Percentiles rank a stretch among this genome's conserved stretches.
phyloP scores from a whole-genome alignment of 2,888 invertebrate species.

The Amphipyra berbera region DNA sequence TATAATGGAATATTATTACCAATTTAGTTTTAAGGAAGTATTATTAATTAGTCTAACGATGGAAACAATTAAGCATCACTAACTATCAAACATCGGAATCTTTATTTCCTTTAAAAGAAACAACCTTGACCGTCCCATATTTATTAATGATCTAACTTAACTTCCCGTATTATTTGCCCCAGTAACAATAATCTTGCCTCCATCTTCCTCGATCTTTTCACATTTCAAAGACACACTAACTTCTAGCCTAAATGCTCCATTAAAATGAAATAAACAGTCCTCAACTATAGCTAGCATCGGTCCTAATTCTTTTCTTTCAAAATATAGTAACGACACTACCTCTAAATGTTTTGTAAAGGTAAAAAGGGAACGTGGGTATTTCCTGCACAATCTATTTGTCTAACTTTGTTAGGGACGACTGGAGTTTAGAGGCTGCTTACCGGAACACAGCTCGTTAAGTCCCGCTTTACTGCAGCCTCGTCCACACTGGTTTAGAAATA shows the following conservation, averaged over 20 bases:
- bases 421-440: slow-evolving; percentile 67
- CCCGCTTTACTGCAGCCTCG: slow-evolving; percentile 62
- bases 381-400: slow-evolving; percentile 73
- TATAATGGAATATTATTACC: not conserved
- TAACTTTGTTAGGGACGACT: slow-evolving; percentile 64
- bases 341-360: slow-evolving; percentile 50
- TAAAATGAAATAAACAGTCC: not conserved
- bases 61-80: too few species aligned
- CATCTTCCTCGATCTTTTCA: too few species aligned
- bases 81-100: not conserved
- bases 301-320: not conserved
- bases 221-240: too few species aligned
- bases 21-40: too few species aligned
- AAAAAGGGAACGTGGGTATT: slow-evolving; percentile 60
- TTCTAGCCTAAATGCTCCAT: too few species aligned
- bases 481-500: slow-evolving; percentile 39
- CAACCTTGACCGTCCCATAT: too few species aligned
- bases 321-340: slow-evolving; percentile 44
- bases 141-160: slow-evolving; percentile 7
- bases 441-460: slow-evolving; percentile 71
- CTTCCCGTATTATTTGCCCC: not conserved
- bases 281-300: not conserved
- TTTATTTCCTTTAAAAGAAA: not conserved
- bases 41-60: too few species aligned
- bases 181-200: not conserved